Percentiles rank a stretch among this genome's conserved stretches.
These are phyloP conservation scores for Cynodonichthys magdalenae DNA, from an alignment of 2,797 vertebrate species.

Conservation along the genomic window DNA sequence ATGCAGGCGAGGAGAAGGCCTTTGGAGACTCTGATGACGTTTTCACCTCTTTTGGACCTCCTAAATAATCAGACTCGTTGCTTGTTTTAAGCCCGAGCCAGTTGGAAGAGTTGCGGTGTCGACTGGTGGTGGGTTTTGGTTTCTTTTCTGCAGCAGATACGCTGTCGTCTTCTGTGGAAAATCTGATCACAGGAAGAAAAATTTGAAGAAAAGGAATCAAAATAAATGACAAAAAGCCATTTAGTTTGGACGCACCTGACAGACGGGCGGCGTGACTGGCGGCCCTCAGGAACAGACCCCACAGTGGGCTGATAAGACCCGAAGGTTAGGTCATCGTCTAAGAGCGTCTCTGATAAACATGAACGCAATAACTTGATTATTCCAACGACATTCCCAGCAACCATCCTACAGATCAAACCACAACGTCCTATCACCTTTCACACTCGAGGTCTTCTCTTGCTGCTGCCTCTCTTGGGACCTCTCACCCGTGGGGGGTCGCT, in stretches of 20 bases:
- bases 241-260: constrained; percentile 79
- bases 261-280: constrained; percentile 80
- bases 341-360: constrained; percentile 53
- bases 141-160: constrained; percentile 71
- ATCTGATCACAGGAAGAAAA: constrained; percentile 67
- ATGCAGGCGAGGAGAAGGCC: constrained; percentile 40
- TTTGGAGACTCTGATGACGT: constrained; percentile 26
- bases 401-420: background rate
- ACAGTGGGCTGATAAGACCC: constrained; percentile 88
- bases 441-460: constrained; percentile 60
- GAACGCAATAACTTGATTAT: background rate
- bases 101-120: constrained; percentile 72
- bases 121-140: constrained; percentile 63
- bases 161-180: constrained; percentile 81
- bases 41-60: constrained; percentile 25
- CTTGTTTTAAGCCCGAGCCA: constrained; percentile 87
- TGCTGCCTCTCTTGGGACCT: constrained; percentile 51
- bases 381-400: background rate
- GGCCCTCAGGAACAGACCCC: constrained; percentile 76
- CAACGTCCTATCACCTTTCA: constrained; percentile 71
- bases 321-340: constrained; percentile 84
- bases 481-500: constrained; percentile 73
- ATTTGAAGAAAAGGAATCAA: background rate
- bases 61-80: constrained; percentile 42
- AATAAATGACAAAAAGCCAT: background rate